phyloP scores from a whole-genome alignment of 2,113 vertebrate species.

The Acrocephalus kingi region DNA sequence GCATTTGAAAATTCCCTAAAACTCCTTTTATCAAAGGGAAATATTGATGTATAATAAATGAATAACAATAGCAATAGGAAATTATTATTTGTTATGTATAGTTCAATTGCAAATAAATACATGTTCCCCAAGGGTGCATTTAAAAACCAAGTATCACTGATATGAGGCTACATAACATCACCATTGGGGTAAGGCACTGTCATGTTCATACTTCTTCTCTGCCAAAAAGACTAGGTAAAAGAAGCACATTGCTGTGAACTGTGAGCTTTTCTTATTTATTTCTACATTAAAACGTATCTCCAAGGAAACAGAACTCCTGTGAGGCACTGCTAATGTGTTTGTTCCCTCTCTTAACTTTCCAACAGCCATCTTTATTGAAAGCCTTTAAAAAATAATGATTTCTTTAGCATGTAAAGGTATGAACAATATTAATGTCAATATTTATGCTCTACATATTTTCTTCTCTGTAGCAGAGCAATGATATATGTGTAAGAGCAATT shows the following conservation, averaged over 20 bases:
- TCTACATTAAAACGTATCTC: conserved; percentile 46
- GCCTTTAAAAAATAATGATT: conserved; percentile 9
- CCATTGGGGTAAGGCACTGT: neutral
- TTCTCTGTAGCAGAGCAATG: neutral
- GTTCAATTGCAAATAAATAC: neutral
- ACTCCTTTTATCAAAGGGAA: neutral
- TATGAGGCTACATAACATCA: neutral
- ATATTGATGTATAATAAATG: neutral
- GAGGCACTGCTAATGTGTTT: conserved; percentile 14
- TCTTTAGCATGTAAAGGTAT: conserved; percentile 22
- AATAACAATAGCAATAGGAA: neutral
- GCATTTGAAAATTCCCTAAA: neutral
- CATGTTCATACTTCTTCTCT: neutral
- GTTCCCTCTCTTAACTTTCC: conserved; percentile 40
- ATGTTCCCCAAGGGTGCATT: neutral
- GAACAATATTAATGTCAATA: conserved; percentile 38
- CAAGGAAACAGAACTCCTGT: conserved; percentile 59
- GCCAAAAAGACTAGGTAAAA: neutral
- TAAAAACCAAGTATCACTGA: neutral
- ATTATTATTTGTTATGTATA: neutral
- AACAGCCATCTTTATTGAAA: conserved; percentile 12
- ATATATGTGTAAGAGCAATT: conserved; percentile 42
- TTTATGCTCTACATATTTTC: conserved; percentile 32
- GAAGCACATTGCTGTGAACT: neutral
- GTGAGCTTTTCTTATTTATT: conserved; percentile 24